Evolutionary conservation across 2,888 invertebrate genomes (phyloP).

Genomic region (Zaprionus obscuricornis): DNA sequence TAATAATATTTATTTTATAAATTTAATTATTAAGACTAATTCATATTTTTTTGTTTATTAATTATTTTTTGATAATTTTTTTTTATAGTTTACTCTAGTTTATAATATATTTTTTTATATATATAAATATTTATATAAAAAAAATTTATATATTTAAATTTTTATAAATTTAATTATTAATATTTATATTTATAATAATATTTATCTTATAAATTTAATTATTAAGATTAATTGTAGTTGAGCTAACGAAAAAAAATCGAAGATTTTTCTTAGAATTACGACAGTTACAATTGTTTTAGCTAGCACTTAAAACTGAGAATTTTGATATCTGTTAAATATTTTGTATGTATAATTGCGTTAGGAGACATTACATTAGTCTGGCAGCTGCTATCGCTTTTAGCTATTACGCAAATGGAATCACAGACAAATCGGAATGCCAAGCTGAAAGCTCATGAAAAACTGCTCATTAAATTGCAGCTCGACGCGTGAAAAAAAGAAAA

Average conservation of each 20-base stretch:
- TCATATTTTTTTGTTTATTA: too few relatives aligned
- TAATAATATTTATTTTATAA: too few relatives aligned
- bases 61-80: too few relatives aligned
- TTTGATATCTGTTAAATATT: too few relatives aligned
- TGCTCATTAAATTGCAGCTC: constrained; percentile 67
- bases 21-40: too few relatives aligned
- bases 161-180: not conserved
- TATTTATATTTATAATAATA: not conserved
- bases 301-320: too few relatives aligned
- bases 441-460: constrained; percentile 30
- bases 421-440: constrained; percentile 42
- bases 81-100: too few relatives aligned
- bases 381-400: constrained; percentile 19
- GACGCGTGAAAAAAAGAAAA: constrained; percentile 26
- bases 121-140: not conserved
- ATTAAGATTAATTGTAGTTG: too few relatives aligned
- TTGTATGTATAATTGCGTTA: not conserved
- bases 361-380: constrained; percentile 2
- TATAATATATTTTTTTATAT: not conserved
- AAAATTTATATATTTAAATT: not conserved
- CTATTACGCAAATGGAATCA: constrained; percentile 34
- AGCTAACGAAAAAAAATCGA: too few relatives aligned
- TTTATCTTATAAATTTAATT: too few relatives aligned
- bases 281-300: too few relatives aligned
- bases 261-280: too few relatives aligned